phyloP scores from a whole-genome alignment of 2,113 vertebrate genomes.

The Sterrhoptilus dennistouni region DNA sequence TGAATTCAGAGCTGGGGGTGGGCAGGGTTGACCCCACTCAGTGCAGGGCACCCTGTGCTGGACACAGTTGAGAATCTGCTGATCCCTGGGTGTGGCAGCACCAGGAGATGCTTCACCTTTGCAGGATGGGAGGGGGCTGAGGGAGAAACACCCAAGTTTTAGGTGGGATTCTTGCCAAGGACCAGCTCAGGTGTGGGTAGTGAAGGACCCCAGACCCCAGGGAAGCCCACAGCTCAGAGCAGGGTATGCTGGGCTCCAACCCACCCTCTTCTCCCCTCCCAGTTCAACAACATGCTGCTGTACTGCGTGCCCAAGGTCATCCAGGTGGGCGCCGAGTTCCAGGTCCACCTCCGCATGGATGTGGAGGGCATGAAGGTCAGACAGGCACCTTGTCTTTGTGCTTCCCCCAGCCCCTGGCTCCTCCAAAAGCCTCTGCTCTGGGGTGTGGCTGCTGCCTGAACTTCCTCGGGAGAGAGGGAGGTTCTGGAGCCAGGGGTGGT shows the following conservation, averaged over 20 bases:
- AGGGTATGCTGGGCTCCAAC: background rate
- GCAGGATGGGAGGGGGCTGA: background rate
- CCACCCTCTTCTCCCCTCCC: background rate
- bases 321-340: slow-evolving; percentile 76
- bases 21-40: rapidly evolving
- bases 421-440: background rate
- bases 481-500: background rate
- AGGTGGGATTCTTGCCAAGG: background rate
- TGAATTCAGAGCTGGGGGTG: background rate
- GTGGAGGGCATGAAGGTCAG: slow-evolving; percentile 78
- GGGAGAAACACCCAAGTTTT: background rate
- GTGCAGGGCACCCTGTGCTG: background rate
- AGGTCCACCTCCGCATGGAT: slow-evolving; percentile 72
- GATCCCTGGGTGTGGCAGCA: background rate
- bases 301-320: slow-evolving; percentile 79
- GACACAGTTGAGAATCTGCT: background rate
- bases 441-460: rapidly evolving
- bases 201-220: background rate
- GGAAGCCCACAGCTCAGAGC: background rate
- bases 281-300: slow-evolving; percentile 84
- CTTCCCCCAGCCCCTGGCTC: background rate
- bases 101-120: background rate
- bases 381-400: background rate
- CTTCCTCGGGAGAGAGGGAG: background rate
- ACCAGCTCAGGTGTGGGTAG: background rate